These are phyloP conservation scores for Periparus ater DNA, from an alignment of 2,797 vertebrate genomes.

Conservation along the genomic window DNA sequence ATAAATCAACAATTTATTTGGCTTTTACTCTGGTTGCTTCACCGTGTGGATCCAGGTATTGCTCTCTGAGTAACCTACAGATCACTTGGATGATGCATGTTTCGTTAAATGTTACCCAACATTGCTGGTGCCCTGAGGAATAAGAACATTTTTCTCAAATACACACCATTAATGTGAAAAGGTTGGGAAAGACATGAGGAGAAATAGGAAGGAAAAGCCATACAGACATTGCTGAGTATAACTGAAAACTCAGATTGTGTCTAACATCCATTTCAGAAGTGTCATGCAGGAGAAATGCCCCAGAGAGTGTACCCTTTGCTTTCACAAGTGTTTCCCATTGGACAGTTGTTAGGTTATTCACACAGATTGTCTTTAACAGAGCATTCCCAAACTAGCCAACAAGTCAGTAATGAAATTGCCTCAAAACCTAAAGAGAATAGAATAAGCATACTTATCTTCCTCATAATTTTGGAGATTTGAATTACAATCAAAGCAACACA, in stretches of 20 bases:
- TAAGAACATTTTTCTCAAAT: not conserved
- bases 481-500: not conserved
- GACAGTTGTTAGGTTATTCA: not conserved
- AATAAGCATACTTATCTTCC: not conserved
- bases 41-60: not conserved
- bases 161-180: not conserved
- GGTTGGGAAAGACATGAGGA: not conserved
- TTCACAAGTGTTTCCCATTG: not conserved
- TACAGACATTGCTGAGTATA: not conserved
- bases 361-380: not conserved
- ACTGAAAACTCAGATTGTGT: not conserved
- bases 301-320: not conserved
- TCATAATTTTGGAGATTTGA: not conserved
- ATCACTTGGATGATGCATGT: not conserved
- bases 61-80: not conserved
- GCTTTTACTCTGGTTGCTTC: not conserved
- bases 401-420: not conserved
- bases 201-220: not conserved
- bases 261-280: not conserved
- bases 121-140: not conserved
- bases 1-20: not conserved
- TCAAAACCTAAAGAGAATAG: not conserved
- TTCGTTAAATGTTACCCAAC: not conserved
- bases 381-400: not conserved
- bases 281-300: not conserved